phyloP scores from a whole-genome alignment of 2,113 vertebrate genomes.

The Porphyrio hochstetteri region DNA sequence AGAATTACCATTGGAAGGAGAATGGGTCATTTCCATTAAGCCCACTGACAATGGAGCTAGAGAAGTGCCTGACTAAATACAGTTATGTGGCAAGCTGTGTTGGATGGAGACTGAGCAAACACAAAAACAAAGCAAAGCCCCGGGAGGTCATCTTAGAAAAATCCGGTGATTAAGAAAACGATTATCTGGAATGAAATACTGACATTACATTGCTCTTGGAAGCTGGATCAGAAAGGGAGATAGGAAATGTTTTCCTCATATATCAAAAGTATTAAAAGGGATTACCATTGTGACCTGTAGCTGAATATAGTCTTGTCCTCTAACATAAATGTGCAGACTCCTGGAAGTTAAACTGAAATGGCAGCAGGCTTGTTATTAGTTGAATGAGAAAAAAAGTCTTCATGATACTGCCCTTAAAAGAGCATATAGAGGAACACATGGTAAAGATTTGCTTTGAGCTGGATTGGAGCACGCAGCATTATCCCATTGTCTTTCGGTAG shows the following conservation, averaged over 20 bases:
- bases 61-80: not conserved
- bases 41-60: not conserved
- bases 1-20: not conserved
- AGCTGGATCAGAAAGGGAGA: not conserved
- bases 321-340: not conserved
- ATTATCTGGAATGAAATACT: not conserved
- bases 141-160: not conserved
- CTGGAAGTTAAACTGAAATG: not conserved
- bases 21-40: not conserved
- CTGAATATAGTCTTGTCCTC: not conserved
- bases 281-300: not conserved
- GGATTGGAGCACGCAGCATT: not conserved
- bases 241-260: not conserved
- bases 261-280: not conserved
- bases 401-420: not conserved
- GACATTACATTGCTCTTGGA: constrained; percentile 26
- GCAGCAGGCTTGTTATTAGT: not conserved
- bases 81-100: not conserved
- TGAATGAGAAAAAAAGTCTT: not conserved
- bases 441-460: not conserved
- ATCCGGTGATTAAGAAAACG: not conserved
- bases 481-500: not conserved
- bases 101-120: not conserved
- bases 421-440: not conserved
- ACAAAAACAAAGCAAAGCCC: not conserved